Conservation (phyloP, 2,797 vertebrate species). For the Bufotes viridis region DNA sequence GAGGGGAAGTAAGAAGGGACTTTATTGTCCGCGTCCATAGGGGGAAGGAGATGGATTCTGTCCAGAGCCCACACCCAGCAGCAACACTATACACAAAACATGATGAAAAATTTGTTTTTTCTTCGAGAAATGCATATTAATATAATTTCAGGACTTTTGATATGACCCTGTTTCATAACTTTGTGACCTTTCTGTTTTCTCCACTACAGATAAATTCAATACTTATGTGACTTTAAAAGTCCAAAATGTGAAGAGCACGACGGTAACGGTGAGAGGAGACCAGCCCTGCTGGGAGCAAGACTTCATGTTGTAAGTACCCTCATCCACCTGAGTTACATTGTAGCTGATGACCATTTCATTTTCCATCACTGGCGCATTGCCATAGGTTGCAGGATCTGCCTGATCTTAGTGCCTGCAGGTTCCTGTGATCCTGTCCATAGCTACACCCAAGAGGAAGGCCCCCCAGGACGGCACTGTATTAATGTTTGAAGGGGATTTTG, state of each 20-base stretch:
- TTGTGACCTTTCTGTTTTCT: background rate
- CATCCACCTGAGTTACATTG: background rate
- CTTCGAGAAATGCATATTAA: too few relatives aligned
- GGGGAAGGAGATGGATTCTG: background rate
- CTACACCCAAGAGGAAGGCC: background rate
- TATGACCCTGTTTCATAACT: background rate
- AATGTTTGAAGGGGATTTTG: background rate
- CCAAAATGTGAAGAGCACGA: constrained; percentile 98
- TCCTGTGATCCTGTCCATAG: background rate
- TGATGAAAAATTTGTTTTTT: too few relatives aligned
- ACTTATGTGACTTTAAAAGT: constrained; percentile 95
- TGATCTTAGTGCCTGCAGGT: background rate
- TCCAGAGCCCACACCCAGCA: too few relatives aligned
- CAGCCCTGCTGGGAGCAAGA: constrained; percentile 98
- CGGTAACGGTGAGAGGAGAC: constrained; percentile 88
- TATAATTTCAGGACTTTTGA: background rate
- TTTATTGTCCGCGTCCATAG: background rate
- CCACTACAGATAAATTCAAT: constrained; percentile 90
- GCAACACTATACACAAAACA: too few relatives aligned
- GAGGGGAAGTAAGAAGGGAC: too few relatives aligned
- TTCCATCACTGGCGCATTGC: background rate
- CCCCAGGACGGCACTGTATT: background rate
- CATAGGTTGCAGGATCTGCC: background rate
- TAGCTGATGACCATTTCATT: background rate
- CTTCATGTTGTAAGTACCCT: constrained; percentile 96